Percentiles rank a stretch among this genome's conserved stretches.
Conservation (phyloP, 92 coral and sea anemone species). For the Pocillopora meandrina region DNA sequence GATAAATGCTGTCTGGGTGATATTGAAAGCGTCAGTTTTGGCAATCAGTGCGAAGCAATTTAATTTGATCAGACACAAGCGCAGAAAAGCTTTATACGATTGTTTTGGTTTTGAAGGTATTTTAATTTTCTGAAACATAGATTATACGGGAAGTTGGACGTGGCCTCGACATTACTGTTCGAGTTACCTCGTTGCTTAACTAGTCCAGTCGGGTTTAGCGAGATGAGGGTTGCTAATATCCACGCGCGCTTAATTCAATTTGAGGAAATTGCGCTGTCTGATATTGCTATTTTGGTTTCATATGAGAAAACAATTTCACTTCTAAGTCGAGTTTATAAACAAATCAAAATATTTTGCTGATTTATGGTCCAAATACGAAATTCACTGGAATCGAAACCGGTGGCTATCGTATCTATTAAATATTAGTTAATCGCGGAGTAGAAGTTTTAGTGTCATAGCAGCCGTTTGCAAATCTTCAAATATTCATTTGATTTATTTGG, state of each 20-base stretch:
- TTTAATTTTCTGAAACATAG: background rate
- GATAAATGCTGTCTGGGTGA: background rate
- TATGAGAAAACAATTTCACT: background rate
- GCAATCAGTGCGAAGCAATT: background rate
- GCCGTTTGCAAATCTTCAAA: constrained; percentile 8
- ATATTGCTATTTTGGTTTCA: background rate
- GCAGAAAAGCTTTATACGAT: background rate
- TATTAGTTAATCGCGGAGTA: too few species aligned
- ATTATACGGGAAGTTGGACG: too few species aligned
- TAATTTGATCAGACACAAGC: background rate
- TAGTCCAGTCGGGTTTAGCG: background rate
- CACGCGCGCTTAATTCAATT: background rate
- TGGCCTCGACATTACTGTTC: too few species aligned
- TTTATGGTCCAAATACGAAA: background rate
- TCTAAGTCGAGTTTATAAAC: background rate
- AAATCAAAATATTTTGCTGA: background rate
- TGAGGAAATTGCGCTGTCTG: background rate
- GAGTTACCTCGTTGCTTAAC: background rate
- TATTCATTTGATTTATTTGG: constrained; percentile 12
- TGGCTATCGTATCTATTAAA: background rate
- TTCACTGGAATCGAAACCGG: background rate
- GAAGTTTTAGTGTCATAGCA: background rate
- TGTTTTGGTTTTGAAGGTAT: background rate
- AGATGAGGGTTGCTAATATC: background rate
- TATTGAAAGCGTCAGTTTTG: background rate